Base-by-base conservation (phyloP, 2,888 invertebrate genomes). In the Napeogenes sylphis region DNA sequence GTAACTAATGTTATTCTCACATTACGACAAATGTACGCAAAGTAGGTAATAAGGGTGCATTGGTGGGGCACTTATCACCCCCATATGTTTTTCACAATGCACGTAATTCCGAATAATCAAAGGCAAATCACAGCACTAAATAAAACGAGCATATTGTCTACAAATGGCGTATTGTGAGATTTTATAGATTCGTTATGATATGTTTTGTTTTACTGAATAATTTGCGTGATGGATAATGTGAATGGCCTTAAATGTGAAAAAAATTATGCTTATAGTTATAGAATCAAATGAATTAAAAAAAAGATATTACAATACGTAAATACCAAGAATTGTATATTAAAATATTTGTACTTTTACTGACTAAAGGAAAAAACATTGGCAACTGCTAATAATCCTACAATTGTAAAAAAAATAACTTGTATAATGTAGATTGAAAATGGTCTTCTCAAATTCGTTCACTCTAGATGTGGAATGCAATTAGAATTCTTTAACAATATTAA, bases 341-440 rank as follows among this genome's bases (percentile, higher is more conserved):
- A 94, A 93, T 93, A 93, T 94, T 94, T 94, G 94, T 94, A 94
- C 94, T 94, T 93, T 92, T 93, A 94, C 94, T 94, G 94, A 94
- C 94, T 94, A 94, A 93, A 93, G 92, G 92, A 93, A 92, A 90
- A 89, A 89, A 90, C 88, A 89, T 90, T 90, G 90, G 90, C 90
- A 89, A 88, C 89, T 85, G 89, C 90, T 90, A 90, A 90, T 90
- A 90, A 90, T 85, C 87, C 87, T 90, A 90, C 83, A 82, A 84
- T 85, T 86, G 87, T 89, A 90, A 90, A 90, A 90, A 86, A 88
- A 89, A 86, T 82, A 84, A 85, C 83, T 87, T 87, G 87, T 90
- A 90, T 85, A 90, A 89, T 90, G 88, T 89, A 89, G 89, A 89
- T 87, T 89, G 87, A 89, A 89, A 90, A 89, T 85, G 85, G 90